Evolutionary conservation across 2,113 vertebrate species (phyloP), one percentile per base, ranked within the genome.

Genomic region (Leptobrachium leishanense): DNA sequence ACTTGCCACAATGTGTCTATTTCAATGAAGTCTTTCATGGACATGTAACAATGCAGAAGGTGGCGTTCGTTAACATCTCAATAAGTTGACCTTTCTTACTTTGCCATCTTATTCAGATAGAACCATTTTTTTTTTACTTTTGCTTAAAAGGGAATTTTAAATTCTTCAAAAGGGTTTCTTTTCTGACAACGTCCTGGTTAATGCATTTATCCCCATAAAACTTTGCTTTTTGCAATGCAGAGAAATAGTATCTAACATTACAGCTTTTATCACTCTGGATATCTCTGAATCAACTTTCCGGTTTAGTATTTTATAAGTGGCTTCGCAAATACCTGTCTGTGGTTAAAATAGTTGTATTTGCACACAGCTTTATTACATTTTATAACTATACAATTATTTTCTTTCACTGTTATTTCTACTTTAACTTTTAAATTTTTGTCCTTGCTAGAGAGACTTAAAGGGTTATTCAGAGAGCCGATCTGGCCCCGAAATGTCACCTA

Each of bases 111-210:
- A 75, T 66, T 75, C 74, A 75, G 40, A 31, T 75, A 57, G 43
- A 31, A 31, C 62, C 41, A 77, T 53, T 20, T 42, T 20, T 68
- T 15, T 40, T 15, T 68, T 68, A 31, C 20, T 31, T 31, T 31
- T 31, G n/a, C 31, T 54, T 20, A 79, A 79, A 79, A 75, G 82
- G 83, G 55, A 76, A 82, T 84, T 86, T 85, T 10, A 15, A 66
- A 78, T 57, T 31, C 79, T 85, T 78, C 68, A 73, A 82, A 77
- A 83, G 77, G 68, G 82, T 85, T 86, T 85, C 85, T 41, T 74
- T 72, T 0, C 63, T 70, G 76, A 81, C 84, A 86, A 83, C 75
- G 84, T 81, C 74, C 43, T 84, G 82, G 85, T 86, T 85, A 75
- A 83, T 70, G 81, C 68, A 77, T 77, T 77, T 70, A 66, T 53